Evolutionary conservation across 1,140 invertebrate genomes (phyloP).

Genomic region (Anthonomus grandis): DNA sequence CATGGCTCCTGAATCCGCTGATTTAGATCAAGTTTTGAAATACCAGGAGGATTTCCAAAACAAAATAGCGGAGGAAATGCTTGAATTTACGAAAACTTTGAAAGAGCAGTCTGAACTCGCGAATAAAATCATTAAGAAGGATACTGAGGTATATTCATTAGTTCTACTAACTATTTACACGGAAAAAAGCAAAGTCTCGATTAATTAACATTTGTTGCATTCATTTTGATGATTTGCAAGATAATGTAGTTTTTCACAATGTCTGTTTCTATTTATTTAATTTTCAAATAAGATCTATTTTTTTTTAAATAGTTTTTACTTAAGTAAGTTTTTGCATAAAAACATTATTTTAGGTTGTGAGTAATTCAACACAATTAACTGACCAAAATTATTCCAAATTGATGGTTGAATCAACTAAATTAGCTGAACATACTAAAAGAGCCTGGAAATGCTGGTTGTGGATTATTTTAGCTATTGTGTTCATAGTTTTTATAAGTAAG

Average conservation of each 20-base stretch:
- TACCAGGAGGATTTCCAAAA: slow-evolving; percentile 86
- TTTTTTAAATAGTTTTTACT: too few relatives aligned
- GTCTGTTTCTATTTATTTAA: too few relatives aligned
- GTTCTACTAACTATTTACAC: too few relatives aligned
- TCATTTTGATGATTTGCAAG: too few relatives aligned
- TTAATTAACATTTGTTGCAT: too few relatives aligned
- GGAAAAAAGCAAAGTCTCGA: too few relatives aligned
- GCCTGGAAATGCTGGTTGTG: slow-evolving; percentile 93
- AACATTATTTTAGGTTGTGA: slow-evolving; percentile 58
- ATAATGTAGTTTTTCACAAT: too few relatives aligned
- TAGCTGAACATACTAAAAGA: slow-evolving; percentile 80
- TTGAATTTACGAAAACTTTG: slow-evolving; percentile 78
- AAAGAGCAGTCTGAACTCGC: slow-evolving; percentile 86
- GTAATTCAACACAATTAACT: slow-evolving; percentile 72
- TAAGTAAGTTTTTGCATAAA: slow-evolving; percentile 3
- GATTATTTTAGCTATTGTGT: slow-evolving; percentile 80
- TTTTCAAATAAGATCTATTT: too few relatives aligned
- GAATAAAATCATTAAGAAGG: slow-evolving; percentile 80
- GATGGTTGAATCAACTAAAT: slow-evolving; percentile 73
- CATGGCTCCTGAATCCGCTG: slow-evolving; percentile 52
- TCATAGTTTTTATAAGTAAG: slow-evolving; percentile 84
- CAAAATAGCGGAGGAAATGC: slow-evolving; percentile 90
- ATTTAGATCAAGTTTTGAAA: slow-evolving; percentile 77
- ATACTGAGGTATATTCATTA: slow-evolving; percentile 80
- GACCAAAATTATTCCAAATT: slow-evolving; percentile 75